Percentiles rank a stretch among this genome's conserved stretches.
Evolutionary conservation across 2,113 vertebrate species (phyloP).

Genomic region (Strigops habroptila): DNA sequence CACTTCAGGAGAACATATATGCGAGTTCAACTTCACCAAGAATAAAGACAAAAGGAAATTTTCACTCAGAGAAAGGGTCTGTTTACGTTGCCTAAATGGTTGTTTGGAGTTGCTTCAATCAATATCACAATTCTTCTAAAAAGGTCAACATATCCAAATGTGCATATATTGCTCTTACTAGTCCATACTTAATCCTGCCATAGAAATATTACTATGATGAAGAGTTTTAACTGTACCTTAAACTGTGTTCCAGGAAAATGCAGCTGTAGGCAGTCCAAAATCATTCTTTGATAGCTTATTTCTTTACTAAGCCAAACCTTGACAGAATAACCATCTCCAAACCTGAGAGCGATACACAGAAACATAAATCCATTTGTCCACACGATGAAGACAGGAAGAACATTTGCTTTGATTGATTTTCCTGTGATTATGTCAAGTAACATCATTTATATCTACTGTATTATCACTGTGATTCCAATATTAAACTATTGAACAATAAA

Average conservation of each 20-base stretch:
- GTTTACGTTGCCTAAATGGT: neutral
- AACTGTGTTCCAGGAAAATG: conserved; percentile 64
- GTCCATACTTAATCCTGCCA: neutral
- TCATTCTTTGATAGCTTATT: neutral
- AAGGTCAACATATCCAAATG: neutral
- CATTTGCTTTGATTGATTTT: neutral
- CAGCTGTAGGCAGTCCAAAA: conserved; percentile 56
- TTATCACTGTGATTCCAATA: neutral
- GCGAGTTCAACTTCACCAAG: neutral
- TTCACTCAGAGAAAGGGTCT: neutral
- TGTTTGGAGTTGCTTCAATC: neutral
- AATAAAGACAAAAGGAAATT: neutral
- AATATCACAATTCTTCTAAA: neutral
- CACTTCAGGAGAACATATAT: neutral
- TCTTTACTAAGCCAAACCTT: conserved; percentile 66
- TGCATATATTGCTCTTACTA: neutral
- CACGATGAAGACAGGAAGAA: neutral
- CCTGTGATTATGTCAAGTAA: neutral
- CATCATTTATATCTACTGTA: neutral
- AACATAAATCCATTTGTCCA: neutral
- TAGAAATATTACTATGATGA: neutral
- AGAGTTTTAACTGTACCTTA: conserved; percentile 51
- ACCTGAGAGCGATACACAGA: conserved; percentile 28
- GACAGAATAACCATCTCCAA: conserved; percentile 66
- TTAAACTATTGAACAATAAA: neutral